Base-by-base conservation (phyloP, 2,113 vertebrate species). In the Bos taurus region DNA sequence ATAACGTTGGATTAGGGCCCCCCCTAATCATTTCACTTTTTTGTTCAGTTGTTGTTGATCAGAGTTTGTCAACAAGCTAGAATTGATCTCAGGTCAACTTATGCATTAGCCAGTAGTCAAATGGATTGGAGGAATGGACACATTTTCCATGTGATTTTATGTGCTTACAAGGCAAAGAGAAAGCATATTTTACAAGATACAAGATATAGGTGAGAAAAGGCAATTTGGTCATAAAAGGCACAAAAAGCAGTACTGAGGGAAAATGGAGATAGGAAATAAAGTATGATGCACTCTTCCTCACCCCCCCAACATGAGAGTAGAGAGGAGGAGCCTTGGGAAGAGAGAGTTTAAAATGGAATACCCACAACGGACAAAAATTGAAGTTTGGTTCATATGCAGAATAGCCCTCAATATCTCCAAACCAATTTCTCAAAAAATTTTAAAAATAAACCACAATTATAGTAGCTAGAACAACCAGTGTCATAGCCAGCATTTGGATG, bases 381-480 rank as follows among this genome's bases (percentile, higher is more conserved):
- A 10, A 77, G 82, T 67, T 77, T 25, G 40, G 77, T 40, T 10
- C 26, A 90, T 40, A 89, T 48, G 9, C 19, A 54, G 43, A 94
- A 52, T 1, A 52, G 7, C 21, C 36, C 12, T 14, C 40, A 62
- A 21, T 28, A 85, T 54, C 28, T 48, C 19, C 26, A 93, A 94
- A 48, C 15, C 40, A 96, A 46, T 6, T 94, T 91, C 67, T 87
- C 33, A 95, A 52, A 28, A 30, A 43, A 96, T 16, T 80, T 80
- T 62, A 83, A 86, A 98, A 93, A 59, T 80, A 71, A 91, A 52
- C 48, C 17, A 50, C 5, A 96, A 52, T 87, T 60, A 88, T n/a
- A 89, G 23, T 15, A 93, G 92, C 92, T 56, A 23, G 19, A 56
- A 12, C 6, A 83, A 36, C 50, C 6, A 25, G 26, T n/a, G 17